Base-by-base conservation (phyloP, 1,140 invertebrate genomes). In the Scaptomyza pallida region DNA sequence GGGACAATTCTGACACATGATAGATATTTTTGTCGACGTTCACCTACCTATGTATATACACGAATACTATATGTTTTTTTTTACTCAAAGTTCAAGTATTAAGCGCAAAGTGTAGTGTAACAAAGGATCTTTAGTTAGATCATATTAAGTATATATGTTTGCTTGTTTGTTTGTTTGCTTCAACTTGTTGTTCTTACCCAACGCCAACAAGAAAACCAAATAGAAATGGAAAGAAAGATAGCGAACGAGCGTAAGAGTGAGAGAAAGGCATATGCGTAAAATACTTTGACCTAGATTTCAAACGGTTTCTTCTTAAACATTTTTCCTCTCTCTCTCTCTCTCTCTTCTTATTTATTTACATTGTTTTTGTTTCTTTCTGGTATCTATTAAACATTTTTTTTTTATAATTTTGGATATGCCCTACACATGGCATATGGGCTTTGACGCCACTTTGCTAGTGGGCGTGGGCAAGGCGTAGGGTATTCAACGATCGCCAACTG, bases 231-330 rank as follows among this genome's bases (percentile, higher is more conserved):
- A 10, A 12, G 45, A 19, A 26, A 1, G 9, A 13, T 23, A 33
- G 41, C 3, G 61, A 6, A 40, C 17, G 23, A 41, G 15, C 5
- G 10, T 51, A 16, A 26, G 44, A 12, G 21, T 0, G 10, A 21
- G 15, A 17, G 16, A n/a, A 13, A 33, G 51, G 16, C 45, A 79
- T 78, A 80, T 71, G 67, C 78, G 80, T 85, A 77, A 86, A 85
- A 85, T 86, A 74, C 75, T 77, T 85, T 85, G 81, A 85, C 81
- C 81, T 74, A 85, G 77, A 86, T 85, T 83, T 78, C 75, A 51
- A 62, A 50, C 65, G 47, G 59, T 50, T 75, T 60, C 52, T 75
- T 63, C 70, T 79, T 81, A 78, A 78, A 78, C 75, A 78, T 54
- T 64, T 64, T n/a, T n/a, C n/a, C n/a, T n/a, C n/a, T n/a, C n/a